Base-by-base conservation (phyloP, 92 coral and sea anemone species). In the Parazoanthus swiftii region DNA sequence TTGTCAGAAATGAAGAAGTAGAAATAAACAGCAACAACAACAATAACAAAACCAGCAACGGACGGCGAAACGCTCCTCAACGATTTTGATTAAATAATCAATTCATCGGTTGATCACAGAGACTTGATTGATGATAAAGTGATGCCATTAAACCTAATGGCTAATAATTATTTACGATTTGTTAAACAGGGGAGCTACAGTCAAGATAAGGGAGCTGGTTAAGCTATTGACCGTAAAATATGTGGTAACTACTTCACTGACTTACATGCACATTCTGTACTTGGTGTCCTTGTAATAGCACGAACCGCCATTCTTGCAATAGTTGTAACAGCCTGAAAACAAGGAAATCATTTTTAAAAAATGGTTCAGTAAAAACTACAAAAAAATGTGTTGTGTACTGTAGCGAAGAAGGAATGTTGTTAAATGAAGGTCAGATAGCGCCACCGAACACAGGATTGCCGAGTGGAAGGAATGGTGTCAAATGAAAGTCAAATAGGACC, bases 241-340 rank as follows among this genome's bases (percentile, higher is more conserved):
- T 0, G 25, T 18, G 13, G 25, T 54, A 63, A 23, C 25, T 10
- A 35, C 5, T 51, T 20, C 39, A 81, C 96, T n/a, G n/a, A n/a
- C n/a, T 88, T 92, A 93, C 96, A 68, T 90, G 94, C 96, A 93
- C n/a, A 56, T 85, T 77, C 88, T 89, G 33, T 82, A 74, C 8
- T 48, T 50, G 54, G 76, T 90, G 70, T 70, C 77, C 14, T 65
- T 58, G 23, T 25, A 42, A 5, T 18, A 33, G 82, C 96, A 93
- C 11, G 68, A 75, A 25, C 96, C 96, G 13, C 80, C 89, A 29
- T 51, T 35, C 11, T 56, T 33, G 74, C 96, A 93, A 80, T 89
- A 92, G 70, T 83, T 89, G 59, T 71, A 92, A 78, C 96, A 93
- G 23, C 13, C 96, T 93, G 86, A 14, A 72, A 70, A 33, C 6